phyloP scores from a whole-genome alignment of 2,797 vertebrate species.

The Notamacropus eugenii region DNA sequence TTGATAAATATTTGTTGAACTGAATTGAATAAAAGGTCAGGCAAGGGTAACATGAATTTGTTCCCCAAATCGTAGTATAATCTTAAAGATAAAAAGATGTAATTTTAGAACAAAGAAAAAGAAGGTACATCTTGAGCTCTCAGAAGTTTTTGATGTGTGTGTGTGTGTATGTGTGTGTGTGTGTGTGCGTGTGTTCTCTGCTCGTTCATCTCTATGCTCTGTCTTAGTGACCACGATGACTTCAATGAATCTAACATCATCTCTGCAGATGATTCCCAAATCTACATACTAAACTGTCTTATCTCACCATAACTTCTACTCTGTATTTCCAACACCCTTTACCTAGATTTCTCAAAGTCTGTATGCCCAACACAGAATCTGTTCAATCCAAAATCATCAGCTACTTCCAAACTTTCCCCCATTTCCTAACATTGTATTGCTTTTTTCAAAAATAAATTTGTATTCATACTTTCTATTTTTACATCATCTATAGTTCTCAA shows the following conservation, averaged over 20 bases:
- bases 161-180: neutral
- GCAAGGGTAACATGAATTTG: neutral
- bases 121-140: neutral
- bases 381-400: neutral
- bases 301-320: neutral
- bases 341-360: neutral
- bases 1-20: neutral
- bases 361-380: neutral
- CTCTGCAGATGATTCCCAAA: neutral
- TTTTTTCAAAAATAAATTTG: neutral
- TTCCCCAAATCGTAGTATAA: conserved; percentile 60
- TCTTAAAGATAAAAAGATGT: conserved; percentile 18
- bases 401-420: neutral
- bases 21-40: conserved; percentile 13
- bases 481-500: neutral
- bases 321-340: neutral
- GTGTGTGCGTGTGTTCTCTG: too few species aligned
- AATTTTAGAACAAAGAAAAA: conserved; percentile 21
- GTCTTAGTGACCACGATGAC: neutral
- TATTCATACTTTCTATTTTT: neutral
- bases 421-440: neutral
- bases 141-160: neutral
- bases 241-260: neutral
- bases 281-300: neutral
- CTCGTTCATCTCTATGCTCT: neutral